phyloP scores from a whole-genome alignment of 1,140 invertebrate species.

The Polypedilum pembai region DNA sequence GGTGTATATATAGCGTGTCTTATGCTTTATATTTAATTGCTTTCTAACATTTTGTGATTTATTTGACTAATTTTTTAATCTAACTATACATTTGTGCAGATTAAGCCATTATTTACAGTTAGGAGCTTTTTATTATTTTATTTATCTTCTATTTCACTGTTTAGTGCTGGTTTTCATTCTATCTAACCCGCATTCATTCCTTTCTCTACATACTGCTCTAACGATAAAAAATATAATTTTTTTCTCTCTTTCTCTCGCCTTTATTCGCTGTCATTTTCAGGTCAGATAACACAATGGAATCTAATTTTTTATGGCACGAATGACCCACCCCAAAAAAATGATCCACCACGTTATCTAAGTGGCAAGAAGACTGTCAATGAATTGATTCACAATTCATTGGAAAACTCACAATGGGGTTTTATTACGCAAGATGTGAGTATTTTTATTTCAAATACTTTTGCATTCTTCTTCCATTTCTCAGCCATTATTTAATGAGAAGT shows the following conservation, averaged over 20 bases:
- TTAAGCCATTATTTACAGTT: conserved; percentile 23
- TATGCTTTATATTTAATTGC: conserved; percentile 20
- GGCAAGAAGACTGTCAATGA: conserved; percentile 20
- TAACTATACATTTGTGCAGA: conserved; percentile 5
- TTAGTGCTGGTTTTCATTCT: conserved; percentile 23
- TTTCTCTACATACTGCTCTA: conserved; percentile 21
- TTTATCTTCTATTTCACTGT: conserved; percentile 27
- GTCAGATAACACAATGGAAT: conserved; percentile 57
- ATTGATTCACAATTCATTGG: not conserved
- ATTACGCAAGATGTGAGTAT: conserved; percentile 24
- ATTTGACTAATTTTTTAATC: not conserved
- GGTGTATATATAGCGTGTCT: not conserved
- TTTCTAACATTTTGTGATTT: not conserved
- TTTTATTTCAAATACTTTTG: not conserved
- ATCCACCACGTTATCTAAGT: conserved; percentile 36
- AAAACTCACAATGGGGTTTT: conserved; percentile 1
- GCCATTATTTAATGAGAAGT: too few species aligned
- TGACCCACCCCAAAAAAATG: conserved; percentile 49
- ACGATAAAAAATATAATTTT: conserved; percentile 30
- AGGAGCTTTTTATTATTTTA: not conserved
- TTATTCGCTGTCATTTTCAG: conserved; percentile 37
- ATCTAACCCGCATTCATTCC: conserved; percentile 24
- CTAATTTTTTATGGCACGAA: conserved; percentile 71
- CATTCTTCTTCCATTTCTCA: too few species aligned
- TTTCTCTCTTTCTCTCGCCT: conserved; percentile 30